phyloP scores from a whole-genome alignment of 2,888 invertebrate genomes.

The Zeuzera pyrina region DNA sequence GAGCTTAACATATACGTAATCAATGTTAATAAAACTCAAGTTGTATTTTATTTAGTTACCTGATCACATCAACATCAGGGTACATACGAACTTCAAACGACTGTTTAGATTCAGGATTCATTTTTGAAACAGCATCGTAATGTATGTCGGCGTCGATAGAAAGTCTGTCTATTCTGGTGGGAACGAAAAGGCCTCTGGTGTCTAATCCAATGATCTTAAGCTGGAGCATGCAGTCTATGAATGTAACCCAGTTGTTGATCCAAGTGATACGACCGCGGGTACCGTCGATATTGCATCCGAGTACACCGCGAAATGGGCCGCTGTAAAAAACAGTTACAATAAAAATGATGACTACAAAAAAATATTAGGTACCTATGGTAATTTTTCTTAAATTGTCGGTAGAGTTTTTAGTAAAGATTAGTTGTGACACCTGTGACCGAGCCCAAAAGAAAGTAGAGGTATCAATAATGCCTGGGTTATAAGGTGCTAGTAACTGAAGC shows the following conservation, averaged over 20 bases:
- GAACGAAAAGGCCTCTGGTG: slow-evolving; percentile 80
- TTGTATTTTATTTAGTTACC: slow-evolving; percentile 28
- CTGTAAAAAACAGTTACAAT: too few species aligned
- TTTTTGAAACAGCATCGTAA: slow-evolving; percentile 58
- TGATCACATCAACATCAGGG: slow-evolving; percentile 63
- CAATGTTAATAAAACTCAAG: too few species aligned
- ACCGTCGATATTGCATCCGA: slow-evolving; percentile 65
- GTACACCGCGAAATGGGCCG: slow-evolving; percentile 74
- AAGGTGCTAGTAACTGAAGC: too few species aligned
- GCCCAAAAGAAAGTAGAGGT: too few species aligned
- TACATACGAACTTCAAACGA: slow-evolving; percentile 61
- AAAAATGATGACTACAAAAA: too few species aligned
- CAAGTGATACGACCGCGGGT: slow-evolving; percentile 73
- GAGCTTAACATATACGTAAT: too few species aligned
- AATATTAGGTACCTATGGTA: too few species aligned
- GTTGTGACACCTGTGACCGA: too few species aligned
- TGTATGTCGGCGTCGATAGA: slow-evolving; percentile 80
- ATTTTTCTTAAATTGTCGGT: too few species aligned
- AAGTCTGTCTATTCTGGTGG: slow-evolving; percentile 81
- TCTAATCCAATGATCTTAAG: slow-evolving; percentile 81
- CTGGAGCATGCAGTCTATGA: slow-evolving; percentile 92
- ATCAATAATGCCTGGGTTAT: too few species aligned
- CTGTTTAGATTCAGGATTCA: slow-evolving; percentile 57
- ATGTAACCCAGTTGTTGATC: slow-evolving; percentile 90
- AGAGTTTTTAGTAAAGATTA: too few species aligned